phyloP scores from a whole-genome alignment of 2,797 vertebrate genomes.

The Leucoraja ocellata region DNA sequence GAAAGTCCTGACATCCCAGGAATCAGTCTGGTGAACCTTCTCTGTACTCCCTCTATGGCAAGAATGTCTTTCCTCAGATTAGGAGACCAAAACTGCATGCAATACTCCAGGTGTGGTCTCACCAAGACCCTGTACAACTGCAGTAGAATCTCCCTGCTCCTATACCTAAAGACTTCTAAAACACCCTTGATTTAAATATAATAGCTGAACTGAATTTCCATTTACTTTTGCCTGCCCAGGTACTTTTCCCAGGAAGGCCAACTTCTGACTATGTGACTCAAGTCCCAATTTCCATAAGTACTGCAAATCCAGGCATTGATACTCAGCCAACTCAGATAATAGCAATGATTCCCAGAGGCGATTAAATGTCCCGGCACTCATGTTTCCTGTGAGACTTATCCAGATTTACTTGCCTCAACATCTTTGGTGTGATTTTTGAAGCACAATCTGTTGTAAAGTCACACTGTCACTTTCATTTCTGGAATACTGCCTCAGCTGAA shows the following conservation, averaged over 20 bases:
- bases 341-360: not conserved
- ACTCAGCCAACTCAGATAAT: not conserved
- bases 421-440: not conserved
- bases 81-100: too few relatives aligned
- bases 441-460: not conserved
- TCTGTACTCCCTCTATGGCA: too few relatives aligned
- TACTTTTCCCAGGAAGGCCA: not conserved
- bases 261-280: not conserved
- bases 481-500: not conserved
- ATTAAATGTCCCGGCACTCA: not conserved
- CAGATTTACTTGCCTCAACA: not conserved
- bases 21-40: too few relatives aligned
- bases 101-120: too few relatives aligned
- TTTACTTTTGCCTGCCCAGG: slow-evolving; percentile 1
- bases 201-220: too few relatives aligned
- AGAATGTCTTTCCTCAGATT: too few relatives aligned
- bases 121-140: too few relatives aligned
- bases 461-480: not conserved
- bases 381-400: not conserved
- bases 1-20: too few relatives aligned
- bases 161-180: not conserved
- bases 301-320: not conserved
- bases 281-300: not conserved
- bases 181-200: not conserved
- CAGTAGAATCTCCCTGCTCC: too few relatives aligned